Evolutionary conservation across 2,797 vertebrate genomes (phyloP).

Genomic region (Apodemus agrarius): DNA sequence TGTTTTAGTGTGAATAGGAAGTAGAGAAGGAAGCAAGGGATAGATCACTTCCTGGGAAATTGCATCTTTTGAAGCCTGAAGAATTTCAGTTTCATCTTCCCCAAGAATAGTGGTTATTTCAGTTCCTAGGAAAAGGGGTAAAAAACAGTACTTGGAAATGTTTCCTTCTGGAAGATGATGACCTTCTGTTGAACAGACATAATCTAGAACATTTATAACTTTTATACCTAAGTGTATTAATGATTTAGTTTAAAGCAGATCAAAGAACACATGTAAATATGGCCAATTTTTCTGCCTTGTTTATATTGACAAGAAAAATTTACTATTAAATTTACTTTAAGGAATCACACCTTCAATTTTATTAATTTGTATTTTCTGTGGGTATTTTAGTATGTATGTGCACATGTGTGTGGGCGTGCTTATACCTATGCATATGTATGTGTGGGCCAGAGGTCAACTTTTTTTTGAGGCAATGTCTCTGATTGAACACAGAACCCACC

Average conservation of each 20-base stretch:
- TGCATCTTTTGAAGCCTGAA: neutral
- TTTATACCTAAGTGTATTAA: neutral
- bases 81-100: conserved; percentile 11
- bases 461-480: neutral
- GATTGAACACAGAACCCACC: neutral
- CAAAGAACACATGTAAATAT: neutral
- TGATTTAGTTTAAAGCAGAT: neutral
- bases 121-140: neutral
- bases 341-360: neutral
- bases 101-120: neutral
- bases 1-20: neutral
- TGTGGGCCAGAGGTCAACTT: neutral
- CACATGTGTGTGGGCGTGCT: no score
- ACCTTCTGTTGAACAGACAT: neutral
- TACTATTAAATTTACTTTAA: neutral
- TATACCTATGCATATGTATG: neutral
- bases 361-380: neutral
- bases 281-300: neutral
- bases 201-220: neutral
- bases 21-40: neutral
- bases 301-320: conserved; percentile 30
- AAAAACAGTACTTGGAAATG: neutral
- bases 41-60: neutral
- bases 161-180: neutral
- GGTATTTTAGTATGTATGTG: neutral